Conservation (phyloP, 1,140 invertebrate genomes). For the Macrobrachium nipponense region DNA sequence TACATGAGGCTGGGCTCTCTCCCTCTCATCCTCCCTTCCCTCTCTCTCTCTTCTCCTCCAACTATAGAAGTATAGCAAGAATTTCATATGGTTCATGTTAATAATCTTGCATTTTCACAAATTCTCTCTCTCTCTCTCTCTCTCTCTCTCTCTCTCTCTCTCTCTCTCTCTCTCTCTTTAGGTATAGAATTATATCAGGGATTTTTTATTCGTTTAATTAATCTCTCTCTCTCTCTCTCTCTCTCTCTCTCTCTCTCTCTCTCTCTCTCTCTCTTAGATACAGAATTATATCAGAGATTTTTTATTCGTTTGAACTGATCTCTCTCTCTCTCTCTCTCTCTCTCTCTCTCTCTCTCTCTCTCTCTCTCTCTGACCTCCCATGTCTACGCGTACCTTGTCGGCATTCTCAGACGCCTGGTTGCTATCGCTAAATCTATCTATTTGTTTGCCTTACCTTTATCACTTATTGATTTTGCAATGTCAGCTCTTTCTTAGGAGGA, state of each 20-base stretch:
- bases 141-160: no score
- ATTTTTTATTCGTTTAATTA: not conserved
- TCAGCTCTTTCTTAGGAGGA: no score
- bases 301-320: no score
- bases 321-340: not conserved
- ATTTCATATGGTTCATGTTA: no score
- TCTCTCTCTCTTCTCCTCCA: not conserved
- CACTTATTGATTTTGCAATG: no score
- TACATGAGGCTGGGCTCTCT: not conserved
- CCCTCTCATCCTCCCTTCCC: not conserved
- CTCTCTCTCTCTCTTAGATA: not conserved
- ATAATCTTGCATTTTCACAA: no score
- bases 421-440: not conserved
- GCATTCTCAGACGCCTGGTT: not conserved
- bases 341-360: conserved; percentile 13
- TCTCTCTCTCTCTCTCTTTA: no score
- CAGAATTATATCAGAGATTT: no score
- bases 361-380: not conserved
- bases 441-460: not conserved
- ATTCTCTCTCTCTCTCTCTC: no score
- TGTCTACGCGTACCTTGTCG: not conserved
- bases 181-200: no score
- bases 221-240: conserved; percentile 1
- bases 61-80: no score
- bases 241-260: not conserved